phyloP scores from a whole-genome alignment of 64 coral and sea anemone species.

The Actinia tenebrosa region DNA sequence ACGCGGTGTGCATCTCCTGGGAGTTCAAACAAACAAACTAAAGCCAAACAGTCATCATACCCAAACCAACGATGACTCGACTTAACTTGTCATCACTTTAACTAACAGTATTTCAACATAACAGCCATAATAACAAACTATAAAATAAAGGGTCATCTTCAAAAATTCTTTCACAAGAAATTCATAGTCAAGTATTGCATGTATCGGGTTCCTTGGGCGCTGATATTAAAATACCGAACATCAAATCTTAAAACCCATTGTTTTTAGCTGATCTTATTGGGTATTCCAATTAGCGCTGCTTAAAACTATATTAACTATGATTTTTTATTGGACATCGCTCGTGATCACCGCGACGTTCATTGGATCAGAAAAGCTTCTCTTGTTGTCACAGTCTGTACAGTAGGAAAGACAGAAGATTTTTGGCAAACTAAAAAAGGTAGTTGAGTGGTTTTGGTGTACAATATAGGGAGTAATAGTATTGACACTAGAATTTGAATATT shows the following conservation, averaged over 20 bases:
- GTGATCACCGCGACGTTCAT: neutral
- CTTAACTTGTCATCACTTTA: conserved; percentile 4
- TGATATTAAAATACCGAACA: neutral
- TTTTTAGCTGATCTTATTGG: neutral
- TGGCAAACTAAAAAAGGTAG: neutral
- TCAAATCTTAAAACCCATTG: neutral
- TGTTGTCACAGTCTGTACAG: neutral
- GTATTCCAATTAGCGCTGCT: conserved; percentile 3
- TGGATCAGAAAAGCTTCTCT: neutral
- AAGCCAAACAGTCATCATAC: neutral
- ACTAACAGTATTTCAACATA: neutral
- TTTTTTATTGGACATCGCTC: neutral
- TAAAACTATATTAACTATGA: conserved; percentile 4
- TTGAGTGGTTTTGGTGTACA: neutral
- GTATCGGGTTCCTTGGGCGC: neutral
- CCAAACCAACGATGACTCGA: neutral
- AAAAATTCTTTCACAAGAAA: neutral
- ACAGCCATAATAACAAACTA: neutral
- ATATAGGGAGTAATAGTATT: neutral
- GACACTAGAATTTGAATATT: conserved; percentile 1
- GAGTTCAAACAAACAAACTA: conserved; percentile 1
- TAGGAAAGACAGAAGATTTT: neutral
- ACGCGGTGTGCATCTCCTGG: neutral
- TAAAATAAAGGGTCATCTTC: neutral
- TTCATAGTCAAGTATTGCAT: neutral